Base-by-base conservation (phyloP, 2,797 vertebrate species). In the Arctocebus calabarensis region DNA sequence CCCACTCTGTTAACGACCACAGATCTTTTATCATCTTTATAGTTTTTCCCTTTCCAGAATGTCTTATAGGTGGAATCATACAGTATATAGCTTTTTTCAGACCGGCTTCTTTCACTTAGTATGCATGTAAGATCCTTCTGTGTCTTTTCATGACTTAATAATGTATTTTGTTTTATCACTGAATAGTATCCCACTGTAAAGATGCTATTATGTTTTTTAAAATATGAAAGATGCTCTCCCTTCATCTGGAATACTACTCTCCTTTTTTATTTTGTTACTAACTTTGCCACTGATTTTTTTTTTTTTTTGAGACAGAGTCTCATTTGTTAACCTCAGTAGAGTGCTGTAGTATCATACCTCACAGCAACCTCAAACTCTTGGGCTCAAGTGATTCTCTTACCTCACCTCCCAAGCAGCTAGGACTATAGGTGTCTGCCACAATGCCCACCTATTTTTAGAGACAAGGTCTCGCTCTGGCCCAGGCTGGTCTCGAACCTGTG, bases 31-130 rank as follows among this genome's bases (percentile, higher is more conserved):
- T 66, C 16, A 0, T 74, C 37, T 93, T 32, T 43, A 0, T 73
- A 70, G 22, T 78, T 87, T 93, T 78, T 22, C 57, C 34, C 81
- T 92, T 93, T 79, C 32, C 22, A 81, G 77, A 79, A 43, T 82
- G 59, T 91, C 29, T 14, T 73, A 20, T 45, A 59, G 37, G 64
- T 90, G 57, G 68, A 91, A 92, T 88, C 83, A n/a, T 16, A 34
- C 11, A 81, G 17, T 71, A 66, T 14, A 13, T 45, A 62, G 45
- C 29, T 84, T 84, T 91, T 91, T 83, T 23, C 52, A 75, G 32
- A 79, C 32, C 70, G 59, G 40, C 40, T 79, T 74, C 45, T 75
- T 92, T 64, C 32, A 32, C 62, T 73, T 40, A n/a, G 16, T 27
- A 25, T 17, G 34, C 68, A 61, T 66, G 55, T 86, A 78, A 62